Base-by-base conservation (phyloP, 2,888 invertebrate genomes). In the Chromoteleia sp. region DNA sequence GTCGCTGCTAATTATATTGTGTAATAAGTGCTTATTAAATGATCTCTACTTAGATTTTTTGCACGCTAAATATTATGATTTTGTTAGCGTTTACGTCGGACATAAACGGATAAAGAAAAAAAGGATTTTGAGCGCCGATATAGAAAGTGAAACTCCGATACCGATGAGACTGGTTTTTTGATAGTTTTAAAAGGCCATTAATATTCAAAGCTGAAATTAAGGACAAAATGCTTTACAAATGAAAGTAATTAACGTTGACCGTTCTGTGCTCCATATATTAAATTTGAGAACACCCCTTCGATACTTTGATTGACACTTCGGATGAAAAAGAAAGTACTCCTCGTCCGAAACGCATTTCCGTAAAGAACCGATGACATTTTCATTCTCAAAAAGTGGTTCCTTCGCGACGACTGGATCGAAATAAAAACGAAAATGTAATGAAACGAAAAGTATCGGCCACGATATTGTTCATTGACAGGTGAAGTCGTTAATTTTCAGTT, bases 1-100 rank as follows among this genome's bases (percentile, higher is more conserved):
- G 39, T 78, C 59, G 33, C 29, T 21, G 39, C 50, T 65, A 71
- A 70, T 63, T 25, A 52, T 29, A 77, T 77, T 77, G 54, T 39
- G 67, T 41, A 77, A 77, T 59, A 52, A 41, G 19, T 33, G 39
- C 25, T 54, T 43, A 67, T 67, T 67, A 65, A 65, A 56, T 41
- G 48, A 65, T 63, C 48, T 39, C 25, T n/a, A 25, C 15, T 50
- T 14, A 8, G 14, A 43, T 21, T 48, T 71, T 59, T 54, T 68
- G 14, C 39, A 10, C 30, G 4, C 8, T 30, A 30, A 43, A 43
- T 43, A 68, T 43, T 43, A 17, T 67, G 25, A 54, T 41, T 36
- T 48, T 12, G 1, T 25, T 45, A 14, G 36, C 29, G 65, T 21
- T 54, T 12, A 56, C 43, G 19, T 30, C 12, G 4, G 29, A 43